Base-by-base conservation (phyloP, 2,113 vertebrate genomes). In the Stigmatopora nigra region DNA sequence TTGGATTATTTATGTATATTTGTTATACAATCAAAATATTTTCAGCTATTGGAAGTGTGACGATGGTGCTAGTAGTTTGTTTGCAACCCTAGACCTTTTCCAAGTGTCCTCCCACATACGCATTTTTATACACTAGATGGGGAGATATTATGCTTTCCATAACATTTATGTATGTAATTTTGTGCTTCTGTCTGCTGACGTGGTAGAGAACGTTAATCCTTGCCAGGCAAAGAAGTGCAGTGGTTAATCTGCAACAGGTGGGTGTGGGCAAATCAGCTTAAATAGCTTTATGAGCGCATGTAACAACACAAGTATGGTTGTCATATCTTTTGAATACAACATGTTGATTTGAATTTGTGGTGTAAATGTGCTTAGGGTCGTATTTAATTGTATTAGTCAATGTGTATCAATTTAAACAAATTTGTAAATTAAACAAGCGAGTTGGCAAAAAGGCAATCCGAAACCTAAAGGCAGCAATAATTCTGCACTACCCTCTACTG, bases 181-280 rank as follows among this genome's bases (percentile, higher is more conserved):
- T 19, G 5, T 55, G 38, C 46, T 63, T 63, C 47, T 58, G 65
- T 49, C 65, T 49, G 59, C 78, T 79, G 76, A 17, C 35, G 76
- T 74, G 55, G 61, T 67, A 77, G 75, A 63, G 61, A 57, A 69
- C n/a, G 79, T 81, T 86, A 84, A 87, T 86, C 84, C 74, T 53
- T 68, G 75, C 71, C 75, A 80, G 81, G 76, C 63, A 73, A 69
- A 69, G 64, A 41, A 48, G 68, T 59, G 47, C 63, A 75, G 72
- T 22, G 59, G 78, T 82, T 84, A 84, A 82, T 86, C 74, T 80
- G 68, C 59, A 80, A 71, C 82, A 81, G 80, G 73, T 78, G 65
- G 80, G 62, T 59, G 60, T 61, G 46, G 44, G 36, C 4, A 60
- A 41, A 38, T 35, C 4, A 31, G 47, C 68, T 69, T 79, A 41